Base-by-base conservation (phyloP, 2,888 invertebrate species). In the Cryptus armator region DNA sequence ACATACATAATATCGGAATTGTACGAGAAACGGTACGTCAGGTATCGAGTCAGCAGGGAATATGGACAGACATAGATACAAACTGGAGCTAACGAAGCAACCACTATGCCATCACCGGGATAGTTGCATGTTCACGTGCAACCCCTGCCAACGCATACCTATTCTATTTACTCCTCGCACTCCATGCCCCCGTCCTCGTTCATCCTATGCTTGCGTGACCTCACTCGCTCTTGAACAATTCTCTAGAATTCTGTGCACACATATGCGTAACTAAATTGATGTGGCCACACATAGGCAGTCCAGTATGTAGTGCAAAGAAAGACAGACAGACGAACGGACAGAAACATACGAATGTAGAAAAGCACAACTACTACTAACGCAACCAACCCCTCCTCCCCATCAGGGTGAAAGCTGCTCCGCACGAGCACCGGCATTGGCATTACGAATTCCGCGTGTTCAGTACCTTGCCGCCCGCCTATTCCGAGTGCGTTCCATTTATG, bases 401-500 rank as follows among this genome's bases (percentile, higher is more conserved):
- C 71, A 56, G 68, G 68, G 43, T 43, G 24, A 74, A 74, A 72
- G 78, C 78, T 68, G 46, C 74, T 14, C 44, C 68, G n/a, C 53
- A 85, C 86, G 86, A 88, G 87, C 88, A 90, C 90, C 90, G 87
- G 62, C 80, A 86, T 88, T 88, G 88, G 86, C 89, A 91, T 91
- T 91, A 89, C 87, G 89, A 90, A 91, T 91, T 91, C 90, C 85
- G 88, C 89, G 88, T 90, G 88, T 88, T 86, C 88, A 75, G 72
- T 78, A 66, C 75, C 44, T 68, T 67, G 19, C n/a, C 71, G n/a
- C 66, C 37, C 85, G 84, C 85, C 90, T 88, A 89, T 90, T 91
- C 89, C 86, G 88, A 84, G 85, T 91, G 90, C 88, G 89, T 91
- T 90, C 88, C 89, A 89, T 91, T 91, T 91, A 91, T 91, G 91